phyloP scores from a whole-genome alignment of 2,113 vertebrate genomes.

The Esox niger region DNA sequence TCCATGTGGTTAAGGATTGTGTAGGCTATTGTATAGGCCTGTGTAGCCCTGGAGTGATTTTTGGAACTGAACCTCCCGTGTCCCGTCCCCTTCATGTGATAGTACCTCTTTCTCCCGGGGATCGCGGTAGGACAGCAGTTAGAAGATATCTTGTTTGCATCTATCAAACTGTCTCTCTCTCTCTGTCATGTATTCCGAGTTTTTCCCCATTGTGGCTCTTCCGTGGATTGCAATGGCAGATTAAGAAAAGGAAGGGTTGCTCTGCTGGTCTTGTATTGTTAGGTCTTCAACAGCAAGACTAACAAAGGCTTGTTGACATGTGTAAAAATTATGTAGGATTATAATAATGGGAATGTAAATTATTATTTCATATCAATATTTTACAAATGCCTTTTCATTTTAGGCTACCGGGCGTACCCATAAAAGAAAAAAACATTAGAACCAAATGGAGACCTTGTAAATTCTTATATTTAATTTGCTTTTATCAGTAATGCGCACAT shows the following conservation, averaged over 20 bases:
- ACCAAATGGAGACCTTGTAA: too few species aligned
- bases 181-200: slow-evolving; percentile 56
- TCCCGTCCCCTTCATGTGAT: slow-evolving; percentile 44
- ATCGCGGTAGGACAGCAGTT: slow-evolving; percentile 69
- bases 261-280: slow-evolving; percentile 30
- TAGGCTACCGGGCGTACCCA: too few species aligned
- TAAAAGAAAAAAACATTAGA: too few species aligned
- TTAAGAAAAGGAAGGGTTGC: slow-evolving; percentile 48
- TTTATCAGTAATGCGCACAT: too few species aligned
- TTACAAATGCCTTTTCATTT: background rate
- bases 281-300: background rate
- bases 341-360: background rate
- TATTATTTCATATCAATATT: background rate
- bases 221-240: slow-evolving; percentile 48
- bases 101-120: slow-evolving; percentile 54
- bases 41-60: too few species aligned
- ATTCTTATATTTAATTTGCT: too few species aligned
- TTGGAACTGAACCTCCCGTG: slow-evolving; percentile 28
- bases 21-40: too few species aligned
- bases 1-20: too few species aligned
- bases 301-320: too few species aligned
- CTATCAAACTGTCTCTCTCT: slow-evolving; percentile 64
- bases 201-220: slow-evolving; percentile 30
- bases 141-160: slow-evolving; percentile 69
- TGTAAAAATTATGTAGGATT: background rate